Evolutionary conservation across 2,113 vertebrate species (phyloP), one percentile per base, ranked within the genome.

Genomic region (Nothobranchius furzeri): DNA sequence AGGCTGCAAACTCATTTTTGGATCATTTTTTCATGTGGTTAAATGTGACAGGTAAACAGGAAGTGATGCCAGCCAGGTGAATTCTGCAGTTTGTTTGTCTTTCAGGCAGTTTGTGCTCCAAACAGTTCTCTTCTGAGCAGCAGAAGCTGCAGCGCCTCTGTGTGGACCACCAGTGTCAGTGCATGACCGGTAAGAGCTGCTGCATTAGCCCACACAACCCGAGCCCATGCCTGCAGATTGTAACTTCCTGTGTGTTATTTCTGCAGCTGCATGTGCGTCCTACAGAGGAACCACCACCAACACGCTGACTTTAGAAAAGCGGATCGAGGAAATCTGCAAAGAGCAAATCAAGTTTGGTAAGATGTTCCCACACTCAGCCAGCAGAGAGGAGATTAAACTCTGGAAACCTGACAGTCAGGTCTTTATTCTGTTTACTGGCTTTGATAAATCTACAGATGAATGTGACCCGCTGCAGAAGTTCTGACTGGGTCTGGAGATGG

Each of bases 71-170:
- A 40, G 6, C 37, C 37, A 40, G 37, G 17, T 50, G 8, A 17
- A 20, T 9, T 11, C 36, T 47, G 51, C 11, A 14, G 5, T 45
- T 7, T 36, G 13, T 53, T n/a, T 64, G 10, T 67, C 51, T 54
- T 68, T 2, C 79, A 99, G 96, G 94, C 6, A 94, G 92, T 75
- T 78, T 86, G 56, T 99, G 97, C 82, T 91, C 90, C 45, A 81
- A 93, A 3, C 78, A 89, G 59, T 98, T 97, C 67, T 92, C 93
- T 13, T 80, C 83, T 4, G 72, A 93, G 86, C 88, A 92, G 14
- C 89, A 91, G 68, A 91, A 79, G 10, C 92, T 98, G 24, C 87
- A 95, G 83, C 92, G 84, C 56, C 85, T 97, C 60, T 98, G 97
- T 83, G 90, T 94, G 79, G 95, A 85, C 24, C 75, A 89, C 1